A percentile compares a stretch with the other conserved stretches of the same genome.
Conservation (phyloP, 2,888 invertebrate genomes). For the Eupithecia inturbata region DNA sequence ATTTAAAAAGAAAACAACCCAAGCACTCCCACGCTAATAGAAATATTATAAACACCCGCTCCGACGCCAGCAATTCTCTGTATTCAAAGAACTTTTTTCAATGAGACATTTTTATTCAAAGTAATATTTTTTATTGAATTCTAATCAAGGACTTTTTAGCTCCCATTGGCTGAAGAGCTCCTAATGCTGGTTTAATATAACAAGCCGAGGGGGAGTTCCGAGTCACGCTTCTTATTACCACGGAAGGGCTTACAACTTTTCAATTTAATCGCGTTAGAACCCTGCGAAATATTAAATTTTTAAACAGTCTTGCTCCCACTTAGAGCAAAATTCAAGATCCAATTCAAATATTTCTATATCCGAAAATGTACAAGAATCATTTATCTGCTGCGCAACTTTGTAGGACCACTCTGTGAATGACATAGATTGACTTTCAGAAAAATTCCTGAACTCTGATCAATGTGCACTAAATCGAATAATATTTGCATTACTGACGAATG, state of each 20-base stretch:
- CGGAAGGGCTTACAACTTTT: constrained; percentile 69
- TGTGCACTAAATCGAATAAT: background rate
- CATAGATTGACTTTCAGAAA: background rate
- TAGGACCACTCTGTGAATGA: background rate
- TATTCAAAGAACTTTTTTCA: constrained; percentile 27
- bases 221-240: constrained; percentile 81
- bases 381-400: background rate
- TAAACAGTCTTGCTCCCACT: constrained; percentile 1
- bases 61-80: constrained; percentile 27
- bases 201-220: constrained; percentile 72
- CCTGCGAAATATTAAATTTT: constrained; percentile 69
- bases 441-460: background rate
- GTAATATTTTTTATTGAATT: constrained; percentile 37
- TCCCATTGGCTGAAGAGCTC: constrained; percentile 30
- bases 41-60: constrained; percentile 35
- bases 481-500: background rate
- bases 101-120: constrained; percentile 18
- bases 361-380: background rate
- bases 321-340: background rate
- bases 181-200: constrained; percentile 65
- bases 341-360: background rate
- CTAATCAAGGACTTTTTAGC: constrained; percentile 28
- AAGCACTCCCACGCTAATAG: constrained; percentile 30
- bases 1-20: constrained; percentile 34
- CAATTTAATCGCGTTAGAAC: constrained; percentile 78